Evolutionary conservation across 2,888 invertebrate species (phyloP).

Genomic region (Thumatha senex): DNA sequence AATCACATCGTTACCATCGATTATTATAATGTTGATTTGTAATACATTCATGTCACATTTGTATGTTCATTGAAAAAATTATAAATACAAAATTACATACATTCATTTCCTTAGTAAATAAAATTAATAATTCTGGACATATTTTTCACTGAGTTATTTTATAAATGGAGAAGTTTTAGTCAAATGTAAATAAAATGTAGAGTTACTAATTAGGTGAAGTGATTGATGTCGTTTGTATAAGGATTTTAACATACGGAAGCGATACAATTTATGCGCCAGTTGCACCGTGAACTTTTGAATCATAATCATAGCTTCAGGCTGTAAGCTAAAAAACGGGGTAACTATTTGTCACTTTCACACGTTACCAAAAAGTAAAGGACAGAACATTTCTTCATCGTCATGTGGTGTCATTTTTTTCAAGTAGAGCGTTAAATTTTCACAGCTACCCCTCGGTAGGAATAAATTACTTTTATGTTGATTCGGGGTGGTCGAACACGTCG

Average conservation of each 20-base stretch:
- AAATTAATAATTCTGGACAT: no score
- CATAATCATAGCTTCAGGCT: constrained; percentile 60
- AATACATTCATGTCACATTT: background rate
- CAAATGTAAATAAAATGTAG: constrained; percentile 47
- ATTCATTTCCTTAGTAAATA: no score
- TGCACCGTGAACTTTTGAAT: constrained; percentile 73
- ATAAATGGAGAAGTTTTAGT: constrained; percentile 17
- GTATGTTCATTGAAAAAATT: background rate
- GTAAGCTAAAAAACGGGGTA: constrained; percentile 47
- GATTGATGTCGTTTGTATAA: constrained; percentile 40
- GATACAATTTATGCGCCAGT: constrained; percentile 55
- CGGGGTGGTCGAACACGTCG: constrained; percentile 73
- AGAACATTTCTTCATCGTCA: constrained; percentile 54
- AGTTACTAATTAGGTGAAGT: constrained; percentile 49
- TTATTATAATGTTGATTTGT: constrained; percentile 19
- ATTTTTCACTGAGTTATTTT: background rate
- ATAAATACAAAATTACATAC: no score
- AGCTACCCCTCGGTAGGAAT: constrained; percentile 72
- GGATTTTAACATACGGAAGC: constrained; percentile 53
- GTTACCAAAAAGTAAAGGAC: constrained; percentile 51
- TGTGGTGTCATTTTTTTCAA: constrained; percentile 73
- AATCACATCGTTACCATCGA: constrained; percentile 11
- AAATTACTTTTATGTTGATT: constrained; percentile 78
- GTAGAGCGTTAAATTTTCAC: constrained; percentile 73
- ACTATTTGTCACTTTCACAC: constrained; percentile 46